Base-by-base conservation (phyloP, 2,797 vertebrate genomes). In the Girardinus metallicus region DNA sequence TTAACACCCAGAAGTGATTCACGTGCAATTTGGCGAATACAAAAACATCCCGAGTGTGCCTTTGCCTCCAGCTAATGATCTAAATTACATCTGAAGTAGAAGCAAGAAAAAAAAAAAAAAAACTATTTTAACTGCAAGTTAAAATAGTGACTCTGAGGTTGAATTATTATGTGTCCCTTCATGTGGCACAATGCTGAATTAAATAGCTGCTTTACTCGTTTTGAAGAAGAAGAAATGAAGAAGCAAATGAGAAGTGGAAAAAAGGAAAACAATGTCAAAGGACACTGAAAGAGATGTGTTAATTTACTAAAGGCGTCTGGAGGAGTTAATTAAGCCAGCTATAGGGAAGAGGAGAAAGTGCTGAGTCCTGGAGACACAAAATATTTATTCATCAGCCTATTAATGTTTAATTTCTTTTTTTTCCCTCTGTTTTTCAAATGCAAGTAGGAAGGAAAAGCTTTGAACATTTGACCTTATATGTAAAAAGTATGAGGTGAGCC, bases 401-500 rank as follows among this genome's bases (percentile, higher is more conserved):
- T 94, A 94, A 95, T 91, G 87, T 94, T 95, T 94, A 92, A 95
- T 95, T 92, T 85, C 85, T 77, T 70, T 81, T 80, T n/a, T 31
- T 23, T 7, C n/a, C n/a, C n/a, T 76, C 83, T 77, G 81, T 92
- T 93, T 94, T 92, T 90, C 86, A 93, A 93, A 85, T 74, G 82
- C 87, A 90, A 80, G 55, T 78, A 85, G 90, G 87, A 87, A 60
- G 84, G 83, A 85, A 83, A 90, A 83, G 93, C 93, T 94, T 95
- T 95, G 94, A 94, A 94, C 91, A 94, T 91, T 93, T 95, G 94
- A 95, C 94, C 94, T 92, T 92, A 85, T 91, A 94, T 94, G 94
- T 92, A 94, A 91, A 53, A 93, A 94, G 92, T 91, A 85, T 88
- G 84, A 92, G 90, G 83, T 89, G 90, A 93, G 89, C 91, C 85